Percentiles rank a stretch among this genome's conserved stretches.
Evolutionary conservation across 2,888 invertebrate species (phyloP).

Genomic region (Phengaris alcon): DNA sequence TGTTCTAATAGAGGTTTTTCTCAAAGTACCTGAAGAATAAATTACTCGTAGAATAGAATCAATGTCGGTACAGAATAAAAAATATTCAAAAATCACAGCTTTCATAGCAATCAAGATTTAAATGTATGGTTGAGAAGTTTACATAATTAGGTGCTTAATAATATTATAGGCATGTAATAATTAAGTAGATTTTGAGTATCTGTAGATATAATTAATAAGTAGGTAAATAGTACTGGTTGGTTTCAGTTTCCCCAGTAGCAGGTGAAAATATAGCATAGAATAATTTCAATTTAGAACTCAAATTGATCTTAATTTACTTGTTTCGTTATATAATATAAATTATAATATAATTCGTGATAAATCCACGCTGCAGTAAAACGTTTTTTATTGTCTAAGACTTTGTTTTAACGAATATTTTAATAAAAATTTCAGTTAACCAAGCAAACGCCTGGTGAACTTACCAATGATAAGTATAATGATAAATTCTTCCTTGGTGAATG

Average conservation of each 20-base stretch:
- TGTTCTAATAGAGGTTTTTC: no score
- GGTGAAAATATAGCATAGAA: background rate
- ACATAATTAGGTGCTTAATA: background rate
- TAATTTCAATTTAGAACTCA: background rate
- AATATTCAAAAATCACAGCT: background rate
- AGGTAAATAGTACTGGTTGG: constrained; percentile 1
- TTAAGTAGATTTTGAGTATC: background rate
- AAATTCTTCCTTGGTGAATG: constrained; percentile 19
- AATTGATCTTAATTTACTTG: background rate
- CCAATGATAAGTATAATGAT: constrained; percentile 15
- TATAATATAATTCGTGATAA: background rate
- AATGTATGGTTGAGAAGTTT: background rate
- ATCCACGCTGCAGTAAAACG: background rate
- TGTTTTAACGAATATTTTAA: constrained; percentile 9
- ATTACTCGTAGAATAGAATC: no score
- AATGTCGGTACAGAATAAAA: no score
- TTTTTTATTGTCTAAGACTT: background rate
- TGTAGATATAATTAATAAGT: background rate
- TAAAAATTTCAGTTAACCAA: constrained; percentile 23
- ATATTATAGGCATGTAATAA: background rate
- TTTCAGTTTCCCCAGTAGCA: constrained; percentile 1
- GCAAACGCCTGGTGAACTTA: constrained; percentile 20
- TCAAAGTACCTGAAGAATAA: no score
- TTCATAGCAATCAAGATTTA: background rate
- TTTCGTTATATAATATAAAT: background rate